These are phyloP conservation scores for Triplophysa siluroides DNA, from an alignment of 2,113 vertebrate genomes.

Conservation along the genomic window DNA sequence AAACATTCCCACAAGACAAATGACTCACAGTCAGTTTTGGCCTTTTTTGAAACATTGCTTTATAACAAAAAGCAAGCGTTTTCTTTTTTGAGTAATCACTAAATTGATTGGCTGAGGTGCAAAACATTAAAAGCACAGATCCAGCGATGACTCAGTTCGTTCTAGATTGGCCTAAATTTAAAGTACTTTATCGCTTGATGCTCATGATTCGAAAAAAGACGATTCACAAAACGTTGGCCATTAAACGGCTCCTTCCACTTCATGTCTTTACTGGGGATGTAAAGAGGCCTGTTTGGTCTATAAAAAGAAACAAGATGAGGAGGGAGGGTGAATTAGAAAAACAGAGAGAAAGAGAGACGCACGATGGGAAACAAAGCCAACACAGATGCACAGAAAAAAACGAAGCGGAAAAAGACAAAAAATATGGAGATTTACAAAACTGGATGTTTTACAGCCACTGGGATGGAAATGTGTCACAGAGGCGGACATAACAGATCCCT, in stretches of 20 bases:
- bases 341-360: background rate
- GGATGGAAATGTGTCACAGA: too few species aligned
- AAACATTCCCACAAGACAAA: background rate
- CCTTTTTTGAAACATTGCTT: background rate
- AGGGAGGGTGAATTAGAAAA: background rate
- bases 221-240: background rate
- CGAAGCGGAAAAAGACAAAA: conserved; percentile 18
- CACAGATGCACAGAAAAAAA: conserved; percentile 18
- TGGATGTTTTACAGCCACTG: too few species aligned
- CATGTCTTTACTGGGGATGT: background rate
- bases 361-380: conserved; percentile 21
- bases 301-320: background rate
- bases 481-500: too few species aligned
- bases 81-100: background rate
- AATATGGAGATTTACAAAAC: background rate
- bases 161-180: background rate
- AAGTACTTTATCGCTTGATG: background rate
- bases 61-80: background rate
- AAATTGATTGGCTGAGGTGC: background rate
- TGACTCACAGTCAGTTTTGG: background rate
- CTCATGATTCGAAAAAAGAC: background rate
- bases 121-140: background rate
- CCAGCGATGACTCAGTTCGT: background rate
- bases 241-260: background rate
- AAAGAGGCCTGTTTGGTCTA: conserved; percentile 8